Evolutionary conservation across 2,888 invertebrate genomes (phyloP), one percentile per base, ranked within the genome.

Genomic region (Cantharis flavilabris): DNA sequence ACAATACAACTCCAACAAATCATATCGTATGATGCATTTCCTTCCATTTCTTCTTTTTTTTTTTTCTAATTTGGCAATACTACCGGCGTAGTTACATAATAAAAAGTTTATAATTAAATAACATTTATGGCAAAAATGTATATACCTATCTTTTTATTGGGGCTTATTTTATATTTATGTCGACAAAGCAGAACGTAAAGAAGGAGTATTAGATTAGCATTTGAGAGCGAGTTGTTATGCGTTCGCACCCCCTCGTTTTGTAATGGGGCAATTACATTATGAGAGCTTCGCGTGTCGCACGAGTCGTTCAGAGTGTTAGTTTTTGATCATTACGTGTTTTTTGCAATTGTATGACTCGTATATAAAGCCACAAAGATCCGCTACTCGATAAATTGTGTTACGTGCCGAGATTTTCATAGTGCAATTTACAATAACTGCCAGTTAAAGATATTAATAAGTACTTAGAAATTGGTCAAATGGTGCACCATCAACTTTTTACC

Each of bases 231-330:
- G 76, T 76, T 73, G 78, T 80, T 78, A 79, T 75, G 79, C 76
- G 79, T 79, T 78, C 79, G 79, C 79, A 78, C 76, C 77, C 79
- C 79, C 73, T 67, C 76, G 71, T 73, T 63, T 71, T 73, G 75
- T 79, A 79, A 79, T 79, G 73, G 79, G 85, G 85, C 86, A 87
- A 86, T 86, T 86, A 86, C 84, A 82, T 86, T 87, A 87, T 86
- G 86, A 84, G 83, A 84, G 80, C 84, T 86, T 87, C 83, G 87
- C 87, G 87, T 87, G 87, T 77, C 74, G 79, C 80, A 82, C 80
- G 80, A 76, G 77, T 77, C 76, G 78, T 75, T 81, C 78, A 80
- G 81, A 83, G 83, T 84, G 83, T 84, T 82, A 83, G 82, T 84
- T 83, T 84, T 84, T 85, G 84, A 83, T 85, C 84, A 85, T 85